Percentiles rank a stretch among this genome's conserved stretches.
Evolutionary conservation across 2,113 vertebrate species (phyloP).

Genomic region (Taurulus bubalis): DNA sequence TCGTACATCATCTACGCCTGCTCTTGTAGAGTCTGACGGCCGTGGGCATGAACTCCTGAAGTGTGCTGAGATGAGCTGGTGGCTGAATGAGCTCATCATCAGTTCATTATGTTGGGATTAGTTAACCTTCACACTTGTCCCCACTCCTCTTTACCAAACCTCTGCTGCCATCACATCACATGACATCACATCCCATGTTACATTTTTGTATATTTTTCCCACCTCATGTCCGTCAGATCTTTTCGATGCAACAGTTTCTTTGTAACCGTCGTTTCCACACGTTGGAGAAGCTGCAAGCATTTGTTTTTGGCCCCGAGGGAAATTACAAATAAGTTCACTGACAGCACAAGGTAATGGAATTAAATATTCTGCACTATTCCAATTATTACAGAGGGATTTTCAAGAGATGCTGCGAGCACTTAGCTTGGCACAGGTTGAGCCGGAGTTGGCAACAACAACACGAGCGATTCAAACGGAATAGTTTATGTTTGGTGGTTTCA

Average conservation of each 20-base stretch:
- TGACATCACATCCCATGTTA: conserved; percentile 32
- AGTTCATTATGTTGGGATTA: background rate
- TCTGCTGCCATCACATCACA: background rate
- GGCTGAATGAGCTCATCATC: conserved; percentile 18
- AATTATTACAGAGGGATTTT: background rate
- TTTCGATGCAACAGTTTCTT: background rate
- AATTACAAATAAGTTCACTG: background rate
- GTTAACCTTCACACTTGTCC: conserved; percentile 22
- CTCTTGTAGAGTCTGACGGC: conserved; percentile 18
- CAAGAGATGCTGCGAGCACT: background rate
- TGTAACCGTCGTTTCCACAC: background rate
- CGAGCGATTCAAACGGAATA: conserved; percentile 24
- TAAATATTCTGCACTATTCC: conserved; percentile 13
- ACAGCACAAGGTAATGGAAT: too few species aligned
- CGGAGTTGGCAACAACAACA: background rate
- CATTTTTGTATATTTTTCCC: conserved; percentile 52
- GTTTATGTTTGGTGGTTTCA: conserved; percentile 76
- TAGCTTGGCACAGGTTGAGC: conserved; percentile 79
- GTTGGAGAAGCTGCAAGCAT: background rate
- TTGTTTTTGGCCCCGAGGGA: conserved; percentile 4
- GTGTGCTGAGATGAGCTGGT: background rate
- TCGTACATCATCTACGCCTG: conserved; percentile 20
- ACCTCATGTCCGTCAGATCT: conserved; percentile 34
- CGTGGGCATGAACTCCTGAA: background rate
- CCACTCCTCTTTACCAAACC: conserved; percentile 8